phyloP scores from a whole-genome alignment of 1,140 invertebrate species.

The Aphis gossypii region DNA sequence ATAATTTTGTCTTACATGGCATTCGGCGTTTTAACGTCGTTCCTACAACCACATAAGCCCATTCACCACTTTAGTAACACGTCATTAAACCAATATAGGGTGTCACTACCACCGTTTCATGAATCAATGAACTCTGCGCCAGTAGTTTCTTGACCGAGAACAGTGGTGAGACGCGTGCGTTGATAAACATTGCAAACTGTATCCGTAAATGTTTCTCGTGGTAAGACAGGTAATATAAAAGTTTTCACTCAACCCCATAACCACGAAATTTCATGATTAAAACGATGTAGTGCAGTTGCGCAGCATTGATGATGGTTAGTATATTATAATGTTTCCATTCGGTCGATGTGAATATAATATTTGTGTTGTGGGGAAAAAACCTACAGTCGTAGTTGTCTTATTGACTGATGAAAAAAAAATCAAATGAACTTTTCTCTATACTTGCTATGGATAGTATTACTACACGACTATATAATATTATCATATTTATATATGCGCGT shows the following conservation, averaged over 20 bases:
- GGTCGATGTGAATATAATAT: not conserved
- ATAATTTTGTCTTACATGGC: not conserved
- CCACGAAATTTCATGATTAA: not conserved
- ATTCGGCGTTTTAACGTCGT: not conserved
- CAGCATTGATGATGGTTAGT: not conserved
- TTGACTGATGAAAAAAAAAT: not conserved
- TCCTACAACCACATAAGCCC: not conserved
- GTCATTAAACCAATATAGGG: conserved; percentile 19
- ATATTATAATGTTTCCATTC: not conserved
- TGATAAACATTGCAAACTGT: not conserved
- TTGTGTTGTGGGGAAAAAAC: not conserved
- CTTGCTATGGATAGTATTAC: not conserved
- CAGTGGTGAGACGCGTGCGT: not conserved
- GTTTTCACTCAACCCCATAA: not conserved
- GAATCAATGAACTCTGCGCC: not conserved
- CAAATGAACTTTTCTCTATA: not conserved
- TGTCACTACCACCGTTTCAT: not conserved
- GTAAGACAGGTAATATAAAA: not conserved
- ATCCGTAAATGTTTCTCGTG: not conserved
- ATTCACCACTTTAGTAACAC: conserved; percentile 29
- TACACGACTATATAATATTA: not conserved
- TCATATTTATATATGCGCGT: not conserved
- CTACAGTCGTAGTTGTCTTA: not conserved
- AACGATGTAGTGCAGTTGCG: not conserved
- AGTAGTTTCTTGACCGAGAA: not conserved